These are phyloP conservation scores for Zingel zingel DNA, from an alignment of 2,113 vertebrate genomes.

Conservation along the genomic window DNA sequence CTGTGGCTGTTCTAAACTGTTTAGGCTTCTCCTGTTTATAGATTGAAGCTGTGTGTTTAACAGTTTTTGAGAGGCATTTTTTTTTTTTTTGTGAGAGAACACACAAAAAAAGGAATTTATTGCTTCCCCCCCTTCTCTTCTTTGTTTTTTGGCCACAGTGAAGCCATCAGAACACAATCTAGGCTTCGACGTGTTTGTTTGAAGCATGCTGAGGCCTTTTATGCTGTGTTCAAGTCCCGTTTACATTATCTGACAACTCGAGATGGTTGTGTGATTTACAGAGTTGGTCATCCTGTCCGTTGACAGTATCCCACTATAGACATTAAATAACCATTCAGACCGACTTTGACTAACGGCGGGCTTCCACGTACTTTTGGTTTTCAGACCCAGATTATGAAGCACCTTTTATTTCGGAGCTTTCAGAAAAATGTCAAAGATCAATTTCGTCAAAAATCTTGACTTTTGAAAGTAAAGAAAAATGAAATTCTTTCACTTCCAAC, in stretches of 20 bases:
- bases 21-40: neutral
- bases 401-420: neutral
- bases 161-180: neutral
- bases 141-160: neutral
- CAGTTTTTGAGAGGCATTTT: neutral
- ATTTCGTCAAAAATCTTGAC: too few species aligned
- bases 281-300: neutral
- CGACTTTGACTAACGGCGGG: neutral
- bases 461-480: too few species aligned
- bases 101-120: neutral
- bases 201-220: neutral
- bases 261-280: neutral
- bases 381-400: neutral
- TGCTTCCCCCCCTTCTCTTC: too few species aligned
- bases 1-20: neutral
- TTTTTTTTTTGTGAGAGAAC: too few species aligned
- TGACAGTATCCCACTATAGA: neutral
- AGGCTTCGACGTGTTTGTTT: neutral
- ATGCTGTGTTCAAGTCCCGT: neutral
- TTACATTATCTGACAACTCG: neutral
- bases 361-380: neutral
- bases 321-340: neutral
- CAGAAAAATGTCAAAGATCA: neutral
- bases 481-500: neutral
- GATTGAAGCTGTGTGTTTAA: slow-evolving; percentile 1